Evolutionary conservation across 1,140 invertebrate genomes (phyloP).

Genomic region (Eupristina koningsbergeri): DNA sequence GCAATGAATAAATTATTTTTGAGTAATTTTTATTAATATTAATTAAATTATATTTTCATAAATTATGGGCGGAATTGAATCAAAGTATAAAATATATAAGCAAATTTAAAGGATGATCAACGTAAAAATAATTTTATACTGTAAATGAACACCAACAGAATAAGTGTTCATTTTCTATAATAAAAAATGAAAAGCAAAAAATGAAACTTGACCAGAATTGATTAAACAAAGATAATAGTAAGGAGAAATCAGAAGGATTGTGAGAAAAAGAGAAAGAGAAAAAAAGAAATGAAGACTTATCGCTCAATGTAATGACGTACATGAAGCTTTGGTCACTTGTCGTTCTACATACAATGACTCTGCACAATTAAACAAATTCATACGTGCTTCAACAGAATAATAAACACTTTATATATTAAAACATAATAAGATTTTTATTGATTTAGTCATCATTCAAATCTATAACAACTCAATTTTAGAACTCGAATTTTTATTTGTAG

Average conservation of each 20-base stretch:
- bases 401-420: constrained; percentile 37
- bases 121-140: too few species aligned
- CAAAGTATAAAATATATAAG: too few species aligned
- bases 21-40: too few species aligned
- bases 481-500: constrained; percentile 2
- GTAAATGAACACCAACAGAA: too few species aligned
- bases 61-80: too few species aligned
- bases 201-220: background rate
- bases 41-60: too few species aligned
- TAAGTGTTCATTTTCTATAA: too few species aligned
- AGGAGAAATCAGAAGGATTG: background rate
- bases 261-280: background rate
- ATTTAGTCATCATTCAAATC: background rate
- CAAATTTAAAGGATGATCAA: too few species aligned
- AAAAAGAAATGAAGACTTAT: constrained; percentile 2
- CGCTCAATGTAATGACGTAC: background rate
- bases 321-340: constrained; percentile 6
- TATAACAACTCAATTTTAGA: constrained; percentile 25
- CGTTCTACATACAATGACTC: constrained; percentile 2
- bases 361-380: constrained; percentile 3
- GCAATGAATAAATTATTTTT: too few species aligned
- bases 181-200: background rate
- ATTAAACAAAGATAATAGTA: background rate
- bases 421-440: constrained; percentile 33
- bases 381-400: background rate